A percentile compares a stretch with the other conserved stretches of the same genome.
Evolutionary conservation across 2,113 vertebrate species (phyloP).

Genomic region (Zeus faber): DNA sequence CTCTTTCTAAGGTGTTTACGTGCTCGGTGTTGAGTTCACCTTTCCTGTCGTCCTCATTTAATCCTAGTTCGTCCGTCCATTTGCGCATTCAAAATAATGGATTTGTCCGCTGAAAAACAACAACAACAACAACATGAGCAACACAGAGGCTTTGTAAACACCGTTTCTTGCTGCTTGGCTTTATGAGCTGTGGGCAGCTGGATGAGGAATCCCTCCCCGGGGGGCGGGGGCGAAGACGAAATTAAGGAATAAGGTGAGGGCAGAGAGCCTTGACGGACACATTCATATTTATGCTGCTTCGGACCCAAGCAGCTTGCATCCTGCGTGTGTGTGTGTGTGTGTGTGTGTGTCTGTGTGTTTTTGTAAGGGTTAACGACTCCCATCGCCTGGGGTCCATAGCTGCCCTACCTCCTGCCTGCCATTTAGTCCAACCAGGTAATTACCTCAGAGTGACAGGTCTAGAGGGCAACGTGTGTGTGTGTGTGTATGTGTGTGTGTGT

Average conservation of each 20-base stretch:
- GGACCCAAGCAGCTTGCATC: constrained; percentile 12
- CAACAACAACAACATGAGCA: too few species aligned
- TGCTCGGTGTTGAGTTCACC: too few species aligned
- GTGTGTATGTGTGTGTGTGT: constrained; percentile 10
- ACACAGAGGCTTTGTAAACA: too few species aligned
- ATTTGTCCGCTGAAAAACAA: too few species aligned
- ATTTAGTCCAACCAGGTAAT: constrained; percentile 67
- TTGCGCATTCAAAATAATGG: constrained; percentile 46
- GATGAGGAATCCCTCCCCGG: too few species aligned
- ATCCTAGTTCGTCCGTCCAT: background rate
- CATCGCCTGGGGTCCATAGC: constrained; percentile 48
- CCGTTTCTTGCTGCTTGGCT: too few species aligned
- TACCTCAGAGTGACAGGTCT: constrained; percentile 66
- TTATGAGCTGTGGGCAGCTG: too few species aligned
- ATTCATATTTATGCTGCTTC: constrained; percentile 39
- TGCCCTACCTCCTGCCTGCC: constrained; percentile 60
- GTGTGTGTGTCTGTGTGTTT: constrained; percentile 14
- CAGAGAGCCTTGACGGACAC: constrained; percentile 24
- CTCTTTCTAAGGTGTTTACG: too few species aligned
- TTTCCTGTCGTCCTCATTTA: too few species aligned
- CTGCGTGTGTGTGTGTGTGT: constrained; percentile 8
- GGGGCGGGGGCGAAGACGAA: constrained; percentile 12
- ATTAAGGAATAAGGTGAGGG: constrained; percentile 27
- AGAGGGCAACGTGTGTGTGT: constrained; percentile 40
- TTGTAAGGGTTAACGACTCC: constrained; percentile 54